phyloP scores from a whole-genome alignment of 2,888 invertebrate genomes.

The Tetrapedia diversipes region DNA sequence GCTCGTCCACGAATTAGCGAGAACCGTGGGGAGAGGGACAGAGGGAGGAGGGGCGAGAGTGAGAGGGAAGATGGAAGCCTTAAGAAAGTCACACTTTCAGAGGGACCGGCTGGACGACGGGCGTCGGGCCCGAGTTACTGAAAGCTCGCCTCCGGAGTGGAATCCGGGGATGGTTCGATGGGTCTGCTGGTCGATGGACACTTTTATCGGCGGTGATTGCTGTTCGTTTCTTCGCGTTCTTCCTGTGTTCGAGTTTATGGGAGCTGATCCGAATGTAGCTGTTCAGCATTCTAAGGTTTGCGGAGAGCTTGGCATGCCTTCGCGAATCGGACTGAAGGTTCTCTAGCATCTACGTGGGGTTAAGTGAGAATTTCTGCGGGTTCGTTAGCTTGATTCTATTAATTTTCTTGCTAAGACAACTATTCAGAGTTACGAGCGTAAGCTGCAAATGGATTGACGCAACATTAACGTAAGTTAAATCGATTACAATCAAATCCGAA shows the following conservation, averaged over 20 bases:
- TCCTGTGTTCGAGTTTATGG: background rate
- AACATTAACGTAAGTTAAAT: too few relatives aligned
- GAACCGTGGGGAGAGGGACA: slow-evolving; percentile 19
- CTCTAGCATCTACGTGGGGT: too few relatives aligned
- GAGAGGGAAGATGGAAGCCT: slow-evolving; percentile 27
- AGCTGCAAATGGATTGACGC: too few relatives aligned
- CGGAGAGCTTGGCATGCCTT: too few relatives aligned
- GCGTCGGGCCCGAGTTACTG: slow-evolving; percentile 16
- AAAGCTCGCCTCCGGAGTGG: slow-evolving; percentile 28
- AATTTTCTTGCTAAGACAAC: too few relatives aligned
- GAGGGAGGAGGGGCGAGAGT: background rate
- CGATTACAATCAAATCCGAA: too few relatives aligned
- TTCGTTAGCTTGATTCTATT: too few relatives aligned
- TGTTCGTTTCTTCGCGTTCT: background rate
- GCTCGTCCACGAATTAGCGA: slow-evolving; percentile 71
- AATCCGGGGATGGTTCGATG: slow-evolving; percentile 25
- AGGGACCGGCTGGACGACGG: slow-evolving; percentile 6
- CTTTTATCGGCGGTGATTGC: slow-evolving; percentile 14
- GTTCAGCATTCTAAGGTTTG: too few relatives aligned
- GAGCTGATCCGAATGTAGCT: too few relatives aligned
- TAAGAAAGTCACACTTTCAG: slow-evolving; percentile 59
- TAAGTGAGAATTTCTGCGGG: too few relatives aligned
- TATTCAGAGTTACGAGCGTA: too few relatives aligned
- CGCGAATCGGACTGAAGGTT: too few relatives aligned
- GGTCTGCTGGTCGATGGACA: slow-evolving; percentile 13